Percentiles rank a stretch among this genome's conserved stretches.
These are phyloP conservation scores for Chouioia cunea DNA, from an alignment of 2,888 invertebrate genomes.

Conservation along the genomic window DNA sequence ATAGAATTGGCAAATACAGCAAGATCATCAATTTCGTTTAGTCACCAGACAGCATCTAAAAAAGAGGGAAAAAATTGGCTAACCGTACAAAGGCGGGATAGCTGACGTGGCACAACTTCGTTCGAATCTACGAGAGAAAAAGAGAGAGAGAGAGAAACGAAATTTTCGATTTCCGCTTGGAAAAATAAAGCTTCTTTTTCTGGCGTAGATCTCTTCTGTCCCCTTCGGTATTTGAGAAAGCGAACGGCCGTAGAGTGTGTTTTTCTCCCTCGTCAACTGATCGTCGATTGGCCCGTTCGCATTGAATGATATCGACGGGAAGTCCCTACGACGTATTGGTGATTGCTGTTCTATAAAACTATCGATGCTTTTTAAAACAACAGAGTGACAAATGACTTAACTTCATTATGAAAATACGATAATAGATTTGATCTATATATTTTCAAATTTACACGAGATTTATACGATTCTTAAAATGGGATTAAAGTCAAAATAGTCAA, in stretches of 20 bases:
- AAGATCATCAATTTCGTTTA: no score
- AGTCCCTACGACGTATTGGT: slow-evolving; percentile 23
- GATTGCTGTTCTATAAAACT: slow-evolving; percentile 37
- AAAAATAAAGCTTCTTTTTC: slow-evolving; percentile 55
- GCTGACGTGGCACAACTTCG: slow-evolving; percentile 65
- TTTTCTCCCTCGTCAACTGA: slow-evolving; percentile 40
- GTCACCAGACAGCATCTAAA: slow-evolving; percentile 11
- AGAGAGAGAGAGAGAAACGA: slow-evolving; percentile 44
- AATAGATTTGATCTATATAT: no score
- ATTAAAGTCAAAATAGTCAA: no score
- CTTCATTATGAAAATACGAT: not conserved
- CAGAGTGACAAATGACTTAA: slow-evolving; percentile 15
- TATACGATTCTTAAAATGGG: no score
- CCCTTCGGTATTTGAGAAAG: not conserved
- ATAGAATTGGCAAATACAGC: not conserved
- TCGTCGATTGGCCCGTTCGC: slow-evolving; percentile 42
- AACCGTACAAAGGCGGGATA: slow-evolving; percentile 27
- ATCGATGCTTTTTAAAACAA: slow-evolving; percentile 16
- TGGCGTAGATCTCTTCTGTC: slow-evolving; percentile 23
- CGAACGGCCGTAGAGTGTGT: slow-evolving; percentile 31
- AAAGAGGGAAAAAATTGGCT: not conserved
- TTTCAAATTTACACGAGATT: no score
- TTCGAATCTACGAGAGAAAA: slow-evolving; percentile 34
- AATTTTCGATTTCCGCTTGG: slow-evolving; percentile 62
- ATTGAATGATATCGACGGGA: slow-evolving; percentile 44